These are phyloP conservation scores for Bujurquina vittata DNA, from an alignment of 2,113 vertebrate species.

Conservation along the genomic window DNA sequence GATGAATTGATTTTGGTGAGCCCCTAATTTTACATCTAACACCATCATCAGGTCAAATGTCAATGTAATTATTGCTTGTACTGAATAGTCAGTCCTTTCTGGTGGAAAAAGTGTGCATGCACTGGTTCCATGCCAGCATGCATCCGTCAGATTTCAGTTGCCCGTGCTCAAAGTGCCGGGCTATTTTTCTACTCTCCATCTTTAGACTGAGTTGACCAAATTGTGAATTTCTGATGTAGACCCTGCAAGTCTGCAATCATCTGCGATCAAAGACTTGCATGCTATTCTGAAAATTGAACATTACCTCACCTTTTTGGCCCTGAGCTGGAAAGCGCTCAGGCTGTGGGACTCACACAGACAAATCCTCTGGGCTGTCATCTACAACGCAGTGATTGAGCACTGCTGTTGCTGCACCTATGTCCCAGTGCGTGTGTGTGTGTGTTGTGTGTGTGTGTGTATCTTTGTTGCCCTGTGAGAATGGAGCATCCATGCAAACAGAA, in stretches of 20 bases:
- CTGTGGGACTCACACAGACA: constrained; percentile 31
- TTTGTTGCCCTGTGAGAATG: neutral
- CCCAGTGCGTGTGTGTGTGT: neutral
- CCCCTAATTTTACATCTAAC: neutral
- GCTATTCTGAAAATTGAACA: neutral
- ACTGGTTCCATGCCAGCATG: neutral
- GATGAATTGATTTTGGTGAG: neutral
- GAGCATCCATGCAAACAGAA: neutral
- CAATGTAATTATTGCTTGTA: neutral
- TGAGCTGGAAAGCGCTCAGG: constrained; percentile 40
- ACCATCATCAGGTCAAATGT: neutral
- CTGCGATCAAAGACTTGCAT: neutral
- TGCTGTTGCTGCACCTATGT: constrained; percentile 42
- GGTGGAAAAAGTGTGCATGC: neutral
- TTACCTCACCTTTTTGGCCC: neutral
- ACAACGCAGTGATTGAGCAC: constrained; percentile 27
- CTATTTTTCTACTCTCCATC: too few species aligned
- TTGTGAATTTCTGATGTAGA: neutral
- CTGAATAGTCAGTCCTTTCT: neutral
- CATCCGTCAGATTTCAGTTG: neutral
- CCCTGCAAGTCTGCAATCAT: too few species aligned
- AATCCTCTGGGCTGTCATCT: neutral
- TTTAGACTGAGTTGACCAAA: neutral
- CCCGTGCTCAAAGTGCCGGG: neutral
- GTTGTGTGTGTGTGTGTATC: neutral